Conservation (phyloP, 2,113 vertebrate genomes). For the Noctilio leporinus region DNA sequence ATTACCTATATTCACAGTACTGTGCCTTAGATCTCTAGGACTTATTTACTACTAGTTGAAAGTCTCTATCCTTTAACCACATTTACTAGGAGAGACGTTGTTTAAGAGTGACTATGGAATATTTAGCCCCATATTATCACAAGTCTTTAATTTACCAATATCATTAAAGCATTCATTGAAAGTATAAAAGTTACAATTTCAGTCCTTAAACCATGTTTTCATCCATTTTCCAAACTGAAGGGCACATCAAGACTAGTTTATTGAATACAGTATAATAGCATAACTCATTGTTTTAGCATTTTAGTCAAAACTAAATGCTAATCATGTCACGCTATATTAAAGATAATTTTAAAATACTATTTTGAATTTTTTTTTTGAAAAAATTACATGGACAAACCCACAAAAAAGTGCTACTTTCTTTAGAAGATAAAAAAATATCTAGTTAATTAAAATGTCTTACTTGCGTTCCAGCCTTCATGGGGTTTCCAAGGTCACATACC, state of each 20-base stretch:
- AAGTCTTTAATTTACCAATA: not conserved
- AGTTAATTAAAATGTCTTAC: constrained; percentile 73
- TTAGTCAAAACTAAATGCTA: not conserved
- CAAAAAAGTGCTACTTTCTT: not conserved
- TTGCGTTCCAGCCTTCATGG: constrained; percentile 96
- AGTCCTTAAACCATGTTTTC: not conserved
- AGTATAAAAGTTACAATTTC: not conserved
- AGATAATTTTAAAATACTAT: not conserved
- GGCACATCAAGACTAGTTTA: not conserved
- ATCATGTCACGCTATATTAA: not conserved
- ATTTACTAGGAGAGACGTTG: not conserved
- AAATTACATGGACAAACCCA: not conserved
- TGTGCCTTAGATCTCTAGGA: not conserved
- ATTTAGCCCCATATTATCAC: not conserved
- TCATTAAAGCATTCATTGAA: not conserved
- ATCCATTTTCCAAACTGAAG: not conserved
- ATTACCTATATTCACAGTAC: not conserved
- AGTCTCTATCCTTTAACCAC: not conserved
- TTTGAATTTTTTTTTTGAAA: not conserved
- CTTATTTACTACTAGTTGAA: not conserved
- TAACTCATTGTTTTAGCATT: not conserved
- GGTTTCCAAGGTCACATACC: constrained; percentile 97
- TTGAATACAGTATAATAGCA: not conserved
- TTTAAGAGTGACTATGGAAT: not conserved
- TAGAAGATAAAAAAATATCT: not conserved